Conservation (phyloP, 1,140 invertebrate genomes). For the Gonioctena quinquepunctata region DNA sequence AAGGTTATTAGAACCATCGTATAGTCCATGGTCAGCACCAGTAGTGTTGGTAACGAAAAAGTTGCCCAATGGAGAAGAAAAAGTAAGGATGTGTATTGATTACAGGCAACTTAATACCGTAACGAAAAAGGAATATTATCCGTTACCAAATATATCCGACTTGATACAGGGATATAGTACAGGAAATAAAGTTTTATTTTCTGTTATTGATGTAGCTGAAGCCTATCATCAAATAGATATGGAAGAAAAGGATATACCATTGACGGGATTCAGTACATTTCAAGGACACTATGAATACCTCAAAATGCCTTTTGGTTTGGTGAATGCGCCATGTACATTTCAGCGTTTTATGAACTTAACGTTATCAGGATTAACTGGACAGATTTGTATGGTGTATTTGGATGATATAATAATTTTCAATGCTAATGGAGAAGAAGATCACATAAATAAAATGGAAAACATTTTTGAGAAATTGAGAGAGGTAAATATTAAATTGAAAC, state of each 20-base stretch:
- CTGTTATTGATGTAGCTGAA: slow-evolving; percentile 2
- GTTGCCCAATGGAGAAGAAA: slow-evolving; percentile 8
- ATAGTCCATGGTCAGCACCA: slow-evolving; percentile 11
- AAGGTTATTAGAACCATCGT: slow-evolving; percentile 8
- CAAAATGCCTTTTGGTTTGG: slow-evolving; percentile 20
- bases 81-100: slow-evolving; percentile 17
- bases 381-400: slow-evolving; percentile 10
- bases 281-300: slow-evolving; percentile 17
- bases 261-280: slow-evolving; percentile 11
- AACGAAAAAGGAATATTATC: slow-evolving; percentile 16
- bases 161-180: not conserved
- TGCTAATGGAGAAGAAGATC: not conserved
- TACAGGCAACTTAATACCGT: slow-evolving; percentile 8
- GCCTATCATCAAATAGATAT: slow-evolving; percentile 20
- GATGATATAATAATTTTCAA: slow-evolving; percentile 18
- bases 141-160: slow-evolving; percentile 5
- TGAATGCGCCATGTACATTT: slow-evolving; percentile 9
- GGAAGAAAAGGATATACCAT: not conserved
- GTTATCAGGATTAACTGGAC: not conserved
- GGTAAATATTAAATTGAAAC: slow-evolving; percentile 16
- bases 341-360: slow-evolving; percentile 15
- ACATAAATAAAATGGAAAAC: not conserved
- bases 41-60: slow-evolving; percentile 8
- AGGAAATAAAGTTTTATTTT: slow-evolving; percentile 2
- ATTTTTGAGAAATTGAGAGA: not conserved